A percentile compares a stretch with the other conserved stretches of the same genome.
Conservation (phyloP, 2,797 vertebrate species). For the Prunella strophiata region DNA sequence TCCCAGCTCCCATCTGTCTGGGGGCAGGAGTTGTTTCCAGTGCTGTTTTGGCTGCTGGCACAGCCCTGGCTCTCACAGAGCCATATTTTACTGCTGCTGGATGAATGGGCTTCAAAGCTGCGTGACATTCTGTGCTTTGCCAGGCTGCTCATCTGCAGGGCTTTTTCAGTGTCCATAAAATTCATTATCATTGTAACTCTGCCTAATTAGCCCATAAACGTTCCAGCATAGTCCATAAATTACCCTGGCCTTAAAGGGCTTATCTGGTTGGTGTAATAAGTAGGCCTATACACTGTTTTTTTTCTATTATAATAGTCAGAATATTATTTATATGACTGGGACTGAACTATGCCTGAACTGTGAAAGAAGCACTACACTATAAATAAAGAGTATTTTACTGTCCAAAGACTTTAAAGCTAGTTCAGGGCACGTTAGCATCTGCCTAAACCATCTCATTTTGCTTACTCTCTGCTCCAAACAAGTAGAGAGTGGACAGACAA, state of each 20-base stretch:
- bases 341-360: constrained; percentile 63
- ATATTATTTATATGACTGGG: constrained; percentile 45
- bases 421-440: background rate
- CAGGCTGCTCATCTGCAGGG: constrained; percentile 28
- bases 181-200: constrained; percentile 8
- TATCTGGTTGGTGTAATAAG: constrained; percentile 12
- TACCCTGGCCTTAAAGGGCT: constrained; percentile 5
- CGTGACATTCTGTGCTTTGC: background rate
- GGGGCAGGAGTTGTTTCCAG: background rate
- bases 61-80: background rate
- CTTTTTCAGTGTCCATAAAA: constrained; percentile 32
- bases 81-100: background rate
- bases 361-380: constrained; percentile 1
- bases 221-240: constrained; percentile 27
- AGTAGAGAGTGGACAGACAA: background rate
- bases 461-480: constrained; percentile 12
- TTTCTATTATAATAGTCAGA: background rate
- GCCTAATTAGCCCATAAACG: constrained; percentile 48
- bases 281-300: background rate
- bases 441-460: background rate
- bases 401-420: background rate
- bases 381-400: constrained; percentile 44
- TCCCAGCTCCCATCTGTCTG: background rate
- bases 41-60: background rate
- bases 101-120: background rate